Conservation (phyloP, 2,797 vertebrate species). For the Takifugu ocellatus region DNA sequence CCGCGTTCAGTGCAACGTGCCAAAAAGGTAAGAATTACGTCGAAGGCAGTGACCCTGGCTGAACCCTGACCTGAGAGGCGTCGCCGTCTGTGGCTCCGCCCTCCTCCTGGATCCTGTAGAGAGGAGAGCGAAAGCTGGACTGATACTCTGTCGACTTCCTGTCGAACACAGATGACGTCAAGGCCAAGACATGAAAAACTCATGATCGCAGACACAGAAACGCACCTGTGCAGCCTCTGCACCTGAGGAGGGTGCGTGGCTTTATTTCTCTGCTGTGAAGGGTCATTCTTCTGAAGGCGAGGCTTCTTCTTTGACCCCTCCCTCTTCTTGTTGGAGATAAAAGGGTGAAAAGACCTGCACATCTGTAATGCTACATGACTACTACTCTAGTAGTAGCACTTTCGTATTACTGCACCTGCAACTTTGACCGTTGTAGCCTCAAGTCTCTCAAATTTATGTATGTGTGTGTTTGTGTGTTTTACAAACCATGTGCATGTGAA, state of each 20-base stretch:
- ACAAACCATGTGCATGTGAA: slow-evolving; percentile 41
- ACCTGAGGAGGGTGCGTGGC: slow-evolving; percentile 9
- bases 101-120: slow-evolving; percentile 40
- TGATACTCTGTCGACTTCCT: slow-evolving; percentile 57
- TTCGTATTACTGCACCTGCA: no score
- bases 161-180: slow-evolving; percentile 28
- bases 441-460: background rate
- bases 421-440: no score
- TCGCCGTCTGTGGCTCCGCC: slow-evolving; percentile 2
- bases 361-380: no score
- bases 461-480: slow-evolving; percentile 1
- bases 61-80: slow-evolving; percentile 46
- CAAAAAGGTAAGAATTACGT: no score
- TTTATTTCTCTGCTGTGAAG: background rate
- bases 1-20: no score
- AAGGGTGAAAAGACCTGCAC: no score
- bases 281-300: background rate
- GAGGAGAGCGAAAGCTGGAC: slow-evolving; percentile 54
- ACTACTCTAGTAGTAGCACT: no score
- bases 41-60: background rate
- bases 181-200: background rate
- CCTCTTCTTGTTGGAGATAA: slow-evolving; percentile 35
- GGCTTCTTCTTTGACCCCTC: slow-evolving; percentile 26
- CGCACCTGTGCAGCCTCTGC: slow-evolving; percentile 49
- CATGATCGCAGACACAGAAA: slow-evolving; percentile 3